A percentile compares a stretch with the other conserved stretches of the same genome.
Evolutionary conservation across 2,113 vertebrate genomes (phyloP).

Genomic region (Sarotherodon lohbergeri): DNA sequence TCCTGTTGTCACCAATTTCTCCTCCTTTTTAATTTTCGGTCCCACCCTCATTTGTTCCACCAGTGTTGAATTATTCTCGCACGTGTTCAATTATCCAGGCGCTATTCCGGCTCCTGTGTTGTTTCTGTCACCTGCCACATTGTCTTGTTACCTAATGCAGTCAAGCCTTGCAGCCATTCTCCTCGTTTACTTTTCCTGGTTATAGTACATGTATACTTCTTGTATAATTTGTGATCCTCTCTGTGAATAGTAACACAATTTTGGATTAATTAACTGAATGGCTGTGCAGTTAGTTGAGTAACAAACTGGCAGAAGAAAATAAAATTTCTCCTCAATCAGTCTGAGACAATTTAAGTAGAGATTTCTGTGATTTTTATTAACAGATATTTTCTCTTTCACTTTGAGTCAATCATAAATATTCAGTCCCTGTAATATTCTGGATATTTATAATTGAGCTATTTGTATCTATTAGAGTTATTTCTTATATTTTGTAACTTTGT

Average conservation of each 20-base stretch:
- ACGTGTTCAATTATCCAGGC: background rate
- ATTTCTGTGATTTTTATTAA: background rate
- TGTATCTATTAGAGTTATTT: background rate
- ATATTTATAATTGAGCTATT: background rate
- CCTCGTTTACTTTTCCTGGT: background rate
- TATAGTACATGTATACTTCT: background rate
- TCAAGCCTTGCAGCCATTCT: background rate
- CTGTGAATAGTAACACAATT: background rate
- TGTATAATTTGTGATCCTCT: background rate
- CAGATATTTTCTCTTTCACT: background rate
- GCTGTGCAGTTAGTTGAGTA: fast-evolving
- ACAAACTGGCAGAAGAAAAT: background rate
- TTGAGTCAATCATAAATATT: background rate
- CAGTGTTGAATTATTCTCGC: background rate
- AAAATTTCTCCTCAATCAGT: background rate
- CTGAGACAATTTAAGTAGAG: background rate
- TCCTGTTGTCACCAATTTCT: background rate
- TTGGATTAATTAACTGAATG: background rate
- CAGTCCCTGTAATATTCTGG: background rate
- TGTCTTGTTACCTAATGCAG: background rate
- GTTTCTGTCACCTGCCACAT: background rate
- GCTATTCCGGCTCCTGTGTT: background rate
- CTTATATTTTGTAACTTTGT: background rate
- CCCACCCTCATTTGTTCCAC: background rate
- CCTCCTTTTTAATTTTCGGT: background rate